Conservation (phyloP, 2,797 vertebrate genomes). For the Lacerta bilineata region DNA sequence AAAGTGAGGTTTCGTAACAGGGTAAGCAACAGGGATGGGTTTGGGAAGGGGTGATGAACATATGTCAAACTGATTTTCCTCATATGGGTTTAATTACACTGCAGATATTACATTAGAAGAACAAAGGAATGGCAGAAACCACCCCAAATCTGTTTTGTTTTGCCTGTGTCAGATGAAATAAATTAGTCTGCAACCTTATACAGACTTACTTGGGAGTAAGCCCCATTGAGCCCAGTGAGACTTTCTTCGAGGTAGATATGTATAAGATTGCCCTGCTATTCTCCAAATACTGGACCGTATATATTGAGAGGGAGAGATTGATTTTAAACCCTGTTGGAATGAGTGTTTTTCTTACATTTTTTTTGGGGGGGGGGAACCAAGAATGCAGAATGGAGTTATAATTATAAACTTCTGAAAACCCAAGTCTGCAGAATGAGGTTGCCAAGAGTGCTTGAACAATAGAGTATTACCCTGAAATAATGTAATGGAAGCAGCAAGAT, state of each 20-base stretch:
- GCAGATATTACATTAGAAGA: conserved; percentile 55
- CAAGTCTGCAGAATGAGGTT: conserved; percentile 12
- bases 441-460: conserved; percentile 40
- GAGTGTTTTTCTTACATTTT: conserved; percentile 38
- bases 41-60: conserved; percentile 52
- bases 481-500: not conserved
- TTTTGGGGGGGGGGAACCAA: conserved; percentile 35
- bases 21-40: conserved; percentile 36
- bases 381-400: conserved; percentile 62
- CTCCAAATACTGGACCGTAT: conserved; percentile 51
- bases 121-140: conserved; percentile 70
- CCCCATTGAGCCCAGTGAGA: not conserved
- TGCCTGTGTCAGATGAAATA: conserved; percentile 54
- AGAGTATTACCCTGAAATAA: conserved; percentile 32
- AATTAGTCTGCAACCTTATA: not conserved
- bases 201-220: not conserved
- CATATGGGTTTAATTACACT: conserved; percentile 51
- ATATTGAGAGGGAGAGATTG: not conserved
- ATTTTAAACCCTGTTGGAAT: conserved; percentile 32
- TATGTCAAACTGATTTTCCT: conserved; percentile 44
- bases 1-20: conserved; percentile 37
- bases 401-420: conserved; percentile 58
- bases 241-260: not conserved
- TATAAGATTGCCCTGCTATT: conserved; percentile 18
- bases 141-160: conserved; percentile 67